Evolutionary conservation across 1,140 invertebrate species (phyloP), one percentile per base, ranked within the genome.

Genomic region (Eciton burchellii): DNA sequence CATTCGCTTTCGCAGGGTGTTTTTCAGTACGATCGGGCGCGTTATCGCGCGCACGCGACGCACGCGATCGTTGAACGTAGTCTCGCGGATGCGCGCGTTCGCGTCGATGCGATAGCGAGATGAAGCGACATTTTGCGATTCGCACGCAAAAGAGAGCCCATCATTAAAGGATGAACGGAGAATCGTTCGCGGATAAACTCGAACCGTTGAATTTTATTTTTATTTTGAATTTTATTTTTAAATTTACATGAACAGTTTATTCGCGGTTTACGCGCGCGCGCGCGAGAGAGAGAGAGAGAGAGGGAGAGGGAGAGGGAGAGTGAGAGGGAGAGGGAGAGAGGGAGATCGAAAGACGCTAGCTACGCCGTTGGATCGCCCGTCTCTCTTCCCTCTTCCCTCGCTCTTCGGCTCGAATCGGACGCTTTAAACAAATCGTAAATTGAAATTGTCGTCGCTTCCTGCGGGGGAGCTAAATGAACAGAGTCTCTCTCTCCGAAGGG

Each of bases 361-460:
- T 68, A 79, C 49, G 74, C 63, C 41, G 21, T n/a, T 68, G 52
- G 49, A 68, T 26, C 35, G 47, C 29, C 19, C 54, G 14, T 49
- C 35, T 56, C 49, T 26, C 21, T 49, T 45, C 52, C 12, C 45
- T 81, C 83, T 52, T 24, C 71, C 72, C 56, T 71, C 68, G 70
- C 54, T n/a, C n/a, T 35, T 35, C 35, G 11, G 77, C 68, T 63
- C 79, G 57, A 29, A 57, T 74, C 47, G 84, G 85, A 79, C 89
- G 87, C 76, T 92, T 91, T 90, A 91, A 91, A 91, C 89, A 91
- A 91, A 91, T 89, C 68, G 87, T 91, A 92, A 92, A 92, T 93
- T 93, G 91, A 94, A 94, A 93, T 94, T 94, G 90, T 91, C 88
- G 89, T 81, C 88, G 85, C 92, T 93, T 94, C 93, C 92, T 93